phyloP scores from a whole-genome alignment of 2,888 invertebrate species.

The Crepidodera aurea region DNA sequence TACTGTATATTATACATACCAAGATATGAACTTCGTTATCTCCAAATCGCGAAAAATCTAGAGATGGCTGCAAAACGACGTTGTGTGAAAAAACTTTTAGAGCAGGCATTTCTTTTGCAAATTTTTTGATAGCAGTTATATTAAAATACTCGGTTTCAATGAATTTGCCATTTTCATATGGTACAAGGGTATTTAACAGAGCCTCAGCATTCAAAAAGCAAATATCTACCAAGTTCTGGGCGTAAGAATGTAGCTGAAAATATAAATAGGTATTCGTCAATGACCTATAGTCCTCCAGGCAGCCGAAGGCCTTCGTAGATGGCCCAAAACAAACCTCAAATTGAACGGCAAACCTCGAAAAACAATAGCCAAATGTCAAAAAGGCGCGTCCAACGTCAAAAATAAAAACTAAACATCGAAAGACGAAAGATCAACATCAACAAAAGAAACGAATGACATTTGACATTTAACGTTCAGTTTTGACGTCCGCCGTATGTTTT shows the following conservation, averaged over 20 bases:
- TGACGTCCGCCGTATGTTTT: no score
- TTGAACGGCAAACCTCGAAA: no score
- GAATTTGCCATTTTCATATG: conserved; percentile 10
- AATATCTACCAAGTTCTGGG: conserved; percentile 22
- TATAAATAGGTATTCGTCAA: neutral
- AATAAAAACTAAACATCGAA: no score
- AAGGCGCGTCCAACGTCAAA: no score
- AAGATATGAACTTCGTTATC: conserved; percentile 29
- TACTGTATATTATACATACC: conserved; percentile 31
- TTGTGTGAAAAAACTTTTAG: conserved; percentile 23
- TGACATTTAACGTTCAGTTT: no score
- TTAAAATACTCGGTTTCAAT: conserved; percentile 9
- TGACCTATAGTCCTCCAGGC: no score
- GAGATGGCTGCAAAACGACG: conserved; percentile 14
- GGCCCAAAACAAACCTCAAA: no score
- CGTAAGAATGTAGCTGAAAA: conserved; percentile 22
- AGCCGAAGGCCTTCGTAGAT: no score
- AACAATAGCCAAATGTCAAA: no score
- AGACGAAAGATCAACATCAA: no score
- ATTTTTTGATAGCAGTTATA: conserved; percentile 16
- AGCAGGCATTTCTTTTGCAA: conserved; percentile 14
- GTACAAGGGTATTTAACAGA: conserved; percentile 1
- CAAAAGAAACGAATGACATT: no score
- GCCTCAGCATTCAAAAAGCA: conserved; percentile 18
- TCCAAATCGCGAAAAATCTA: conserved; percentile 19